Base-by-base conservation (phyloP, 2,797 vertebrate genomes). In the Oreochromis grahami region DNA sequence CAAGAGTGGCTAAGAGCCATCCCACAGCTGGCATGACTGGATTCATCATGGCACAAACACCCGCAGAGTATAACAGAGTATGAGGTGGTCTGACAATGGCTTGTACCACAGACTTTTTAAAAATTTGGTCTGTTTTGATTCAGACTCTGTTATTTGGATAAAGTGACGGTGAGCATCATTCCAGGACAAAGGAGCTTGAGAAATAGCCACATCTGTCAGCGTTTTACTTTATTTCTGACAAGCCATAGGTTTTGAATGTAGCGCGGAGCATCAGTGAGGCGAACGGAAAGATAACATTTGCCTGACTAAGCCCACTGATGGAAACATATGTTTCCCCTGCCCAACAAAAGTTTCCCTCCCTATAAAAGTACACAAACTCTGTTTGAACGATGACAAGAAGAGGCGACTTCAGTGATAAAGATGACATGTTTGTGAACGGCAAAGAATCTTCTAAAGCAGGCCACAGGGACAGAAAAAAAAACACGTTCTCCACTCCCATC, bases 381-480 rank as follows among this genome's bases (percentile, higher is more conserved):
- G 26, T 55, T 84, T 53, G 65, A 68, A 84, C 74, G 15, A 82
- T 29, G 43, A 88, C 65, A 77, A 58, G 7, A 78, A 81, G 88
- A 77, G 76, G 88, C 53, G 63, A 76, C 38, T 78, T 79, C 11
- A 26, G 12, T 24, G 68, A 48, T 55, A 50, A 55, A 80, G 55
- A 13, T 74, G 79, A 79, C 76, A 63, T 52, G 79, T 79, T 17
- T 80, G 51, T 85, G 77, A 51, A 70, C 15, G 32, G 6, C 43
- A 74, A 50, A 19, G 26, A 48, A 1, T 90, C 76, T 82, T 88
- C 82, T 65, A 81, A 87, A 89, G 78, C 55, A 89, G 84, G 63
- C 87, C 85, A 85, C 70, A 52, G 84, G 87, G 87, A 90, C 10
- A 10, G 55, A 76, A 80, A 65, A 26, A 26, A 63, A 77, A 78